phyloP scores from a whole-genome alignment of 2,888 invertebrate species.

The Himalopsyche tibetana region DNA sequence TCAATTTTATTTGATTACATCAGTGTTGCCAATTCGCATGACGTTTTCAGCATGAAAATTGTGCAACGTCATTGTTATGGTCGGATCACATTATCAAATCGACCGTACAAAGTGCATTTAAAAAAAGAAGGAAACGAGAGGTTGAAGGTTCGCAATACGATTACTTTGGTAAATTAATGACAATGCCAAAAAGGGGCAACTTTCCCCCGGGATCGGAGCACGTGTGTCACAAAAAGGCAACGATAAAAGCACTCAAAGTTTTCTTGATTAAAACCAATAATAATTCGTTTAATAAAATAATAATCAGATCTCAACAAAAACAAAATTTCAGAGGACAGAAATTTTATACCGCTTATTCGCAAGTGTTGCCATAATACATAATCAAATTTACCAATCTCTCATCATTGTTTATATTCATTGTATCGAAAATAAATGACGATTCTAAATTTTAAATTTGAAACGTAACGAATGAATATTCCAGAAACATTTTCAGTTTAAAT shows the following conservation, averaged over 20 bases:
- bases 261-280: neutral
- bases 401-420: no score
- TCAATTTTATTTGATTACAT: neutral
- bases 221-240: slow-evolving; percentile 8
- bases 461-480: no score
- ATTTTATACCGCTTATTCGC: no score
- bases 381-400: no score
- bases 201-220: neutral
- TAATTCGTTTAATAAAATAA: no score
- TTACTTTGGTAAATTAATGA: slow-evolving; percentile 30
- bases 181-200: neutral
- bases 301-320: no score
- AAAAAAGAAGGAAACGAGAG: slow-evolving; percentile 45
- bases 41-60: neutral
- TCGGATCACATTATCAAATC: slow-evolving; percentile 36
- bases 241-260: neutral
- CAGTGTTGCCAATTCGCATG: neutral
- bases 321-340: no score
- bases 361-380: no score
- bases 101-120: slow-evolving; percentile 50
- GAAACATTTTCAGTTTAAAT: no score
- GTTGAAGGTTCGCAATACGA: neutral
- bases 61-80: slow-evolving; percentile 26
- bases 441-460: no score
- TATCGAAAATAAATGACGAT: no score